Evolutionary conservation across 2,797 vertebrate species (phyloP), one percentile per base, ranked within the genome.

Genomic region (Acipenser transmontanus): DNA sequence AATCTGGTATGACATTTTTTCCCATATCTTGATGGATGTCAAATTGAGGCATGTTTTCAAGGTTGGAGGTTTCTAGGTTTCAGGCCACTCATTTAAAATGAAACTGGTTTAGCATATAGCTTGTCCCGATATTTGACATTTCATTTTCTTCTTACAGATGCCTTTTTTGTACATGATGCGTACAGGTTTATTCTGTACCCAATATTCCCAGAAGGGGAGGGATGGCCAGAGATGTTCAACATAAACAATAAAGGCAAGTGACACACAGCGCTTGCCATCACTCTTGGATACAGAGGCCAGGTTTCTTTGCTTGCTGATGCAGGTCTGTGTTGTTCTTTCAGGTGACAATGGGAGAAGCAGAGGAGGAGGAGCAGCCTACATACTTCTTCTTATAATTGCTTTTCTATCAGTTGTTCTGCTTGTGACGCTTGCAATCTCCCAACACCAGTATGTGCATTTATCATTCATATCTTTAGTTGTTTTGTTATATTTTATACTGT

Each of bases 121-220:
- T 48, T 7, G 48, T 14, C 13, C 6, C 7, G 11, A 59, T 54
- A 66, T 14, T 59, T 52, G n/a, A 49, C 9, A 14, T 65, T 6
- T 64, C 7, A n/a, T 34, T 9, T 50, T 48, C 1, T 59, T 34
- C 72, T 77, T 74, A 59, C 81, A 98, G 96, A 92, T 68, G 76
- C 91, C 75, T 96, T 98, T 65, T 90, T 91, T 62, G 84, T 82
- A 48, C 82, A 89, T 7, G 91, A 95, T 70, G 90, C 92, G 63
- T 93, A 88, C 48, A 79, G 73, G 69, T 96, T 98, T 78, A 85
- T 82, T 78, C 78, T 99, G 76, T 93, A 89, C 67, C 93, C 96
- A 3, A 76, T 99, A 79, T 96, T 94, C 86, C 71, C 75, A 65
- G 91, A 91, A 75, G 92, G 93, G 75, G 90, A 96, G 73, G 94